Evolutionary conservation across 2,888 invertebrate genomes (phyloP).

Genomic region (Drosophila hamatofila): DNA sequence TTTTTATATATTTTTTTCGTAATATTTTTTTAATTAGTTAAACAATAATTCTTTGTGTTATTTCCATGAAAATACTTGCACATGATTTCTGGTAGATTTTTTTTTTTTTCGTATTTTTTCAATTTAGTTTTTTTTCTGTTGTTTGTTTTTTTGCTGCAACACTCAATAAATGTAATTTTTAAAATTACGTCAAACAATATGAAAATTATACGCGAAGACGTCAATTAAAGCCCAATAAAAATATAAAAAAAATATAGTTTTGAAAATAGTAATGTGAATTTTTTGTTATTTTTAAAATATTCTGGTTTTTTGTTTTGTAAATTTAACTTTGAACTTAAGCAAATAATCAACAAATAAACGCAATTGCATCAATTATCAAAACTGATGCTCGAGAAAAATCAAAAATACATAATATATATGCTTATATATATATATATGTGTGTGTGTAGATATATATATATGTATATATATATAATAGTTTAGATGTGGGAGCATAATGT

Average conservation of each 20-base stretch:
- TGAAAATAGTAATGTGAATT: constrained; percentile 30
- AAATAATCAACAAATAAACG: constrained; percentile 76
- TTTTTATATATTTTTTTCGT: constrained; percentile 12
- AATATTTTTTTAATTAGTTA: constrained; percentile 25
- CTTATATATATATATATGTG: constrained; percentile 13
- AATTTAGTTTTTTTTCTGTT: constrained; percentile 13
- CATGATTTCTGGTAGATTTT: constrained; percentile 53
- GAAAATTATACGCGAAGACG: constrained; percentile 54
- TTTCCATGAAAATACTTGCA: constrained; percentile 80
- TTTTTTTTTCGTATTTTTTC: constrained; percentile 7
- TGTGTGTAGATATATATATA: constrained; percentile 2
- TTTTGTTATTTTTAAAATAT: constrained; percentile 1
- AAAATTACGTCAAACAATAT: constrained; percentile 61
- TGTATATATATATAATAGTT: constrained; percentile 29
- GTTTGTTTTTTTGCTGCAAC: constrained; percentile 14
- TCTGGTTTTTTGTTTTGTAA: constrained; percentile 9
- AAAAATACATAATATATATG: constrained; percentile 20
- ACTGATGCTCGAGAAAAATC: constrained; percentile 38
- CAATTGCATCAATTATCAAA: constrained; percentile 50
- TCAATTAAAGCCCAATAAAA: constrained; percentile 58
- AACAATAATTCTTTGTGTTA: constrained; percentile 68
- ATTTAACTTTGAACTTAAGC: constrained; percentile 59
- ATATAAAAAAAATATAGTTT: constrained; percentile 19
- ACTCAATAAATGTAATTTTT: constrained; percentile 58
- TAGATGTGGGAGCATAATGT: constrained; percentile 39